Percentiles rank a stretch among this genome's conserved stretches.
These are phyloP conservation scores for Avahi laniger DNA, from an alignment of 2,797 vertebrate genomes.

Conservation along the genomic window DNA sequence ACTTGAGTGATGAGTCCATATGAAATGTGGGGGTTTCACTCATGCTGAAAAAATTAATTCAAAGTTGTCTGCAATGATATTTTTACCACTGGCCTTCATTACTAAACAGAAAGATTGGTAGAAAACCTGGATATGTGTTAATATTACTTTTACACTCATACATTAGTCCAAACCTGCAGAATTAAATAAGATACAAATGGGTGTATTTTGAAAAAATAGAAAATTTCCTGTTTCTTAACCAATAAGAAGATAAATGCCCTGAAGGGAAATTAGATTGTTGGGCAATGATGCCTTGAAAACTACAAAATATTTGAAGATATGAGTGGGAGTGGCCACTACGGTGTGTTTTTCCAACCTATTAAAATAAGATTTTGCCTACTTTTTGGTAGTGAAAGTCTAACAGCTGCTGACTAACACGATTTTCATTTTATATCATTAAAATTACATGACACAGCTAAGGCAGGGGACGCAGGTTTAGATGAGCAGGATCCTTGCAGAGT, in stretches of 20 bases:
- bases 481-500: background rate
- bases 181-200: background rate
- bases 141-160: slow-evolving; percentile 26
- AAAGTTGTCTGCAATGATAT: background rate
- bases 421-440: slow-evolving; percentile 20
- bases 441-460: background rate
- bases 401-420: background rate
- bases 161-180: background rate
- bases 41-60: slow-evolving; percentile 25
- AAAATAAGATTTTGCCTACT: background rate
- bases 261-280: background rate
- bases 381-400: background rate
- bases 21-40: background rate
- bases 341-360: background rate
- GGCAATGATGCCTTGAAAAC: background rate
- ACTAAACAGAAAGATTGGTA: slow-evolving; percentile 30
- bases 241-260: slow-evolving; percentile 10
- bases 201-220: background rate
- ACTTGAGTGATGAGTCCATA: background rate
- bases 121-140: background rate
- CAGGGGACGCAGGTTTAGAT: background rate
- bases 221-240: background rate
- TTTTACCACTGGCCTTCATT: background rate
- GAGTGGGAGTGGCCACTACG: background rate
- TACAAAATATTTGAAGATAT: background rate